Evolutionary conservation across 2,797 vertebrate species (phyloP).

Genomic region (Rhinella marina): DNA sequence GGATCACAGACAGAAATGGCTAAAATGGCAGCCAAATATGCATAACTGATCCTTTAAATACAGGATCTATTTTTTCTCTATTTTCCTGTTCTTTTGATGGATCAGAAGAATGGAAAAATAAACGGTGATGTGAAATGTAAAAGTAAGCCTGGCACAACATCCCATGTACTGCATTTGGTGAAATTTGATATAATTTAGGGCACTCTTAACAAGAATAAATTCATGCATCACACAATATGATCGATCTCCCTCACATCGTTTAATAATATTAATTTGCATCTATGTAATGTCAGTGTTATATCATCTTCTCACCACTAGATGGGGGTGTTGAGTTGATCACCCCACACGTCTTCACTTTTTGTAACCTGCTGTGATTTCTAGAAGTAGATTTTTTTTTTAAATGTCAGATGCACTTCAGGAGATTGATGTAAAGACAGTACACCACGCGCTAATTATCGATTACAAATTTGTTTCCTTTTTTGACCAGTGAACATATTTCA

Average conservation of each 20-base stretch:
- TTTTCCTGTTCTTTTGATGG: too few relatives aligned
- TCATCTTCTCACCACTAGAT: slow-evolving; percentile 37
- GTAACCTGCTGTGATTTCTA: slow-evolving; percentile 13
- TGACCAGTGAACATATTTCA: background rate
- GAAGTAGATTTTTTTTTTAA: slow-evolving; percentile 18
- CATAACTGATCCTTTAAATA: too few relatives aligned
- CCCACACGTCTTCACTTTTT: background rate
- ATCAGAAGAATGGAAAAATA: too few relatives aligned
- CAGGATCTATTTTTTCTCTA: too few relatives aligned
- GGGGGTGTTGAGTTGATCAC: slow-evolving; percentile 40
- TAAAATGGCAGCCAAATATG: too few relatives aligned
- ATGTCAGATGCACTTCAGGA: slow-evolving; percentile 10
- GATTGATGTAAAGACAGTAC: background rate
- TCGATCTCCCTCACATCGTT: background rate
- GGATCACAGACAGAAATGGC: too few relatives aligned
- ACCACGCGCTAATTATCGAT: background rate
- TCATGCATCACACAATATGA: background rate
- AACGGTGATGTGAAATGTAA: too few relatives aligned
- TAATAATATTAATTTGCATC: background rate
- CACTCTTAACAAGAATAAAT: background rate
- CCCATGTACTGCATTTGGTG: too few relatives aligned
- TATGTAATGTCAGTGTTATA: background rate
- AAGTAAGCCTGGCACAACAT: too few relatives aligned
- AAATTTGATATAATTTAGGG: background rate
- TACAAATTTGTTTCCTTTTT: background rate